Base-by-base conservation (phyloP, 2,797 vertebrate species). In the Bufotes viridis region DNA sequence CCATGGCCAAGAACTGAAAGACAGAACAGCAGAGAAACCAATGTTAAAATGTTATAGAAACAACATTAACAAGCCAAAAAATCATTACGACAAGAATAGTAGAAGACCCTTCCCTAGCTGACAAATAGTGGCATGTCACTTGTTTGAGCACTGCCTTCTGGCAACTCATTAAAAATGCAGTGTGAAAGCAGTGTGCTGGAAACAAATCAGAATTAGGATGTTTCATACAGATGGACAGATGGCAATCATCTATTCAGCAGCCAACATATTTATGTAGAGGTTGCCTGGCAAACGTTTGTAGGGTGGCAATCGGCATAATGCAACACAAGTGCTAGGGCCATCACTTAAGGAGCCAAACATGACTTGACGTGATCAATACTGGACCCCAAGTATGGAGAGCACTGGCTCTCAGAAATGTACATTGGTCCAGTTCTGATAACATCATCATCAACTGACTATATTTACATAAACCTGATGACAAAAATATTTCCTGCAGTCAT, bases 1-100 rank as follows among this genome's bases (percentile, higher is more conserved):
- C 98, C 91, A 99, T 91, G 24, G 98, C 98, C 90, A 99, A 95
- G 93, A 99, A 99, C 98, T 99, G 95, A 70, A 94, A 93, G 89
- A 85, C 90, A 91, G 74, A 78, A 86, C 55, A 89, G 26, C 74
- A 80, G 15, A 74, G 49, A 55, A 17, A 60, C 10, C 22, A 85
- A 26, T 2, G 17, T 51, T 51, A 11, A 13, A 86, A 24, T n/a
- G 29, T 20, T n/a, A 20, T 24, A 34, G n/a, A 79, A 34, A 88
- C 86, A 26, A 70, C 90, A 89, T 86, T 76, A 76, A 76, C 49
- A 76, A 53, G 49, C 85, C 63, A 78, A 6, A 87, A 91, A 91
- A 90, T 76, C 82, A 84, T 87, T 91, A 90, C 86, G 86, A 89
- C 92, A 91, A 91, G 90, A 90, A 93, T 93, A 92, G 93, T 93